These are phyloP conservation scores for Nothobranchius kuhntae DNA, from an alignment of 2,113 vertebrate genomes.

Conservation along the genomic window DNA sequence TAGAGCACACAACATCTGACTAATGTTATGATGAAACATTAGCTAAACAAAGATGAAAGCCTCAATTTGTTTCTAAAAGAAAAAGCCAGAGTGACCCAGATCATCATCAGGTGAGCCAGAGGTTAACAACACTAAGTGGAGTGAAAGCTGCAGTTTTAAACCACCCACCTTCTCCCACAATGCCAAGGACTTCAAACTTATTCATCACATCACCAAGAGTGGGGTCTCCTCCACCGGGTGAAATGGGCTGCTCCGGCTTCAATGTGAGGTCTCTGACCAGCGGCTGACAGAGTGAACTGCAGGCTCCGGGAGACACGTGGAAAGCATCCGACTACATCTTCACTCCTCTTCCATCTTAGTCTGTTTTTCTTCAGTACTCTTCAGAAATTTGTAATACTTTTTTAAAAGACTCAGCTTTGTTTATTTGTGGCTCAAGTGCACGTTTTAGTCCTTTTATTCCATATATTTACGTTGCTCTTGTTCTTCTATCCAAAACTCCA, in stretches of 20 bases:
- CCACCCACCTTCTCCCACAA: constrained; percentile 99
- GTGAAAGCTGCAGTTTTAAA: constrained; percentile 20
- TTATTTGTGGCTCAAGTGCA: constrained; percentile 6
- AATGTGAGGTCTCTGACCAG: constrained; percentile 43
- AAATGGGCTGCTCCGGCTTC: constrained; percentile 76
- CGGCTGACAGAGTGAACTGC: constrained; percentile 21
- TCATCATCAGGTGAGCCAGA: constrained; percentile 5
- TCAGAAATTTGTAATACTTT: not conserved
- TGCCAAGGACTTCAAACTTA: constrained; percentile 99
- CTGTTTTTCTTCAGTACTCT: not conserved
- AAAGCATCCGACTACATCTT: constrained; percentile 38
- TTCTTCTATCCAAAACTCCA: constrained; percentile 35
- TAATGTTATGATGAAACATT: constrained; percentile 2
- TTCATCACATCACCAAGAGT: constrained; percentile 99
- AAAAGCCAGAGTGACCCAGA: not conserved
- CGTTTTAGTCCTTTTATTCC: constrained; percentile 35
- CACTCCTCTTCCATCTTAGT: constrained; percentile 17
- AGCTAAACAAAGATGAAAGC: not conserved
- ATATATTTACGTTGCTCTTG: constrained; percentile 10
- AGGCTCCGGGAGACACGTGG: constrained; percentile 45
- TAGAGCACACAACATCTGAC: not conserved
- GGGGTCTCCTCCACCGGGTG: constrained; percentile 91
- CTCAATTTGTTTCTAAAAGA: not conserved
- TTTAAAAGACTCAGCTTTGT: not conserved
- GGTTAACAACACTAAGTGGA: constrained; percentile 14